Evolutionary conservation across 2,888 invertebrate genomes (phyloP).

Genomic region (Ormia ochracea): DNA sequence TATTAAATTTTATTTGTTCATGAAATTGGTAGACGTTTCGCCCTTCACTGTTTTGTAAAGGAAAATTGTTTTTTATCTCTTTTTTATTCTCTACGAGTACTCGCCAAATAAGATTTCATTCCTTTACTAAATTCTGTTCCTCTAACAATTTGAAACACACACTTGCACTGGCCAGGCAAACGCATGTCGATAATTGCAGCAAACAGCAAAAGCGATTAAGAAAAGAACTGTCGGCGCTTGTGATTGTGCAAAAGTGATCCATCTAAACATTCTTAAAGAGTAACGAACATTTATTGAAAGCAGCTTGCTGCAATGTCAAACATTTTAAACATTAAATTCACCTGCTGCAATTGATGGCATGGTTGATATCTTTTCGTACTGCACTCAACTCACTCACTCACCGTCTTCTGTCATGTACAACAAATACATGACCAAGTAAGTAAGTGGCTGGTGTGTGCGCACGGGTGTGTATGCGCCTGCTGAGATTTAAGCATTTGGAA

Average conservation of each 20-base stretch:
- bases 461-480: background rate
- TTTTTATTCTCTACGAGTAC: background rate
- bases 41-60: background rate
- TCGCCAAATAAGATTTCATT: background rate
- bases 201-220: background rate
- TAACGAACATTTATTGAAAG: constrained; percentile 58
- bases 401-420: constrained; percentile 1
- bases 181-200: constrained; percentile 55
- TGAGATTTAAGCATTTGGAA: constrained; percentile 46
- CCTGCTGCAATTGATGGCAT: constrained; percentile 55
- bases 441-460: background rate
- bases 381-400: background rate
- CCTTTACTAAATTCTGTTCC: background rate
- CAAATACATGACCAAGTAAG: background rate
- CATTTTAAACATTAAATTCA: constrained; percentile 61
- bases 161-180: constrained; percentile 42
- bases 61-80: background rate
- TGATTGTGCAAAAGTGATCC: constrained; percentile 52
- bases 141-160: constrained; percentile 22
- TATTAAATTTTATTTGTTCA: no score
- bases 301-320: constrained; percentile 57
- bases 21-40: no score
- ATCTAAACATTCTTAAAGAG: constrained; percentile 54
- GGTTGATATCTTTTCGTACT: constrained; percentile 40
- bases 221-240: constrained; percentile 47